Base-by-base conservation (phyloP, 2,888 invertebrate species). In the Melangyna quadrimaculata region DNA sequence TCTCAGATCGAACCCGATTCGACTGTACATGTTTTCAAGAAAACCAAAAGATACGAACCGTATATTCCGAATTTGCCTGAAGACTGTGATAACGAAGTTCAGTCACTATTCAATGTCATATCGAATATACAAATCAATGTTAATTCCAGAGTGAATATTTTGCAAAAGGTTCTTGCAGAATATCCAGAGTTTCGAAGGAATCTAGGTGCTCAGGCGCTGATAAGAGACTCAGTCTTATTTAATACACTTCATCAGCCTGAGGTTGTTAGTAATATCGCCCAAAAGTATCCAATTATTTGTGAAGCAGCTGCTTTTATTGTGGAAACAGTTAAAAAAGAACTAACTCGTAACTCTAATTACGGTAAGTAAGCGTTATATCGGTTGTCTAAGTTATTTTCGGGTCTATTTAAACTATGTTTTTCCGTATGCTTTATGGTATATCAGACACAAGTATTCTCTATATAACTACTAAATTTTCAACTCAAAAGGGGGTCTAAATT, bases 201-300 rank as follows among this genome's bases (percentile, higher is more conserved):
- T 91, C 94, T 95, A 6, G 94, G 95, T 2, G 95, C 95, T 5
- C 93, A 96, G 71, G 95, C 96, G 0, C 93, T 96, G 87, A 93
- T 96, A 40, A 94, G 95, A 89, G 96, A 96, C 90, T 94, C 95
- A 12, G 95, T 96, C 87, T 91, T 96, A 9, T 93, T 96, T 87
- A 93, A 94, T 43, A 94, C 95, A 81, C 92, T 96, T 78, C 94
- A 94, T 22, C 95, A 95, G 89, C 93, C 94, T 0, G 94, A 94
- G 77, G 94, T 94, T 48, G 93, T 95, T 0, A 93, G 94, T 88
- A 94, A 95, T 89, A 93, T 95, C 6, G 93, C 95, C 3, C 93
- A 94, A 74, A 92, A 93, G 17, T 95, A 96, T 91, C 96, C 96
- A 5, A 92, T 94, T 17, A 93, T 96, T 57, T 94, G 95, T 19